Evolutionary conservation across 2,888 invertebrate genomes (phyloP).

Genomic region (Hymenopus coronatus): DNA sequence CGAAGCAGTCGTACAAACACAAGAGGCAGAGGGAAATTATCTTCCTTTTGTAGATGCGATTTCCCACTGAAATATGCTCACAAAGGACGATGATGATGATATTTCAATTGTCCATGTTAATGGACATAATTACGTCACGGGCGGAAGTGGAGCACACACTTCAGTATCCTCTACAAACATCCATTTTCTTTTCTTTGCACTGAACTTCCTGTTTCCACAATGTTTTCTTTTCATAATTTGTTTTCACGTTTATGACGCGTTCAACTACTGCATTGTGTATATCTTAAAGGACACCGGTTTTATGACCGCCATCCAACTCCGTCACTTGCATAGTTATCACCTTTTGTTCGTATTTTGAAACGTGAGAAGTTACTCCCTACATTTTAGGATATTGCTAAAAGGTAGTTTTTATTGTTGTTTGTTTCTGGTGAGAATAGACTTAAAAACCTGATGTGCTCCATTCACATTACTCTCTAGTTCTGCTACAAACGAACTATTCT

Average conservation of each 20-base stretch:
- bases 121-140: not conserved
- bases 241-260: not conserved
- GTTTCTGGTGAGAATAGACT: no score
- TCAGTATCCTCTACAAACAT: not conserved
- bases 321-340: no score
- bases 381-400: no score
- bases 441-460: no score
- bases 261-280: not conserved
- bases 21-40: not conserved
- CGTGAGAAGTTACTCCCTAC: no score
- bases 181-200: not conserved
- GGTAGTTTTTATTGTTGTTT: no score
- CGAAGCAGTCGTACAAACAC: not conserved
- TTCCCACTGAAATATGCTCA: not conserved
- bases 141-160: not conserved
- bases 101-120: not conserved
- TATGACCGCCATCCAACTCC: not conserved
- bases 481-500: no score
- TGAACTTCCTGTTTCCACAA: not conserved
- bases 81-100: not conserved
- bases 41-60: not conserved
- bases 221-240: not conserved
- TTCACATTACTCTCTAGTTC: no score
- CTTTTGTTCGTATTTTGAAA: no score
- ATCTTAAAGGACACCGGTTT: not conserved